These are phyloP conservation scores for Meteorus sp. DNA, from an alignment of 1,140 invertebrate genomes.

Conservation along the genomic window DNA sequence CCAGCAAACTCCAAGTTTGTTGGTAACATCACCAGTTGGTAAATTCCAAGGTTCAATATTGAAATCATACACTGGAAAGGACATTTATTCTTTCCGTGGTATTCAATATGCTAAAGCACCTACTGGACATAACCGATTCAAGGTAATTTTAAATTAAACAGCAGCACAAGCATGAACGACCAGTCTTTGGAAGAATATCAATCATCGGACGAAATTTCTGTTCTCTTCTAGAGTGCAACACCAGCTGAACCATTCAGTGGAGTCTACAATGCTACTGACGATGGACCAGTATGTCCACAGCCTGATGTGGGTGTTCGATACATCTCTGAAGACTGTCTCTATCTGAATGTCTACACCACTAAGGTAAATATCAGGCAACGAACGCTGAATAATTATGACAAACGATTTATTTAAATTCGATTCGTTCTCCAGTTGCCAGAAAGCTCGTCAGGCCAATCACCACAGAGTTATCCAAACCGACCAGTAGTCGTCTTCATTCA, in stretches of 20 bases:
- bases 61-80: conserved; percentile 47
- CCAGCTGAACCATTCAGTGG: conserved; percentile 20
- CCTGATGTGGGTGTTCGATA: conserved; percentile 1
- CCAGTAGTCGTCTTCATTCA: too few species aligned
- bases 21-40: conserved; percentile 43
- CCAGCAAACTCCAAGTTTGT: too few species aligned
- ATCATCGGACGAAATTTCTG: too few species aligned
- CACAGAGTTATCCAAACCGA: too few species aligned
- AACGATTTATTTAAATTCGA: too few species aligned
- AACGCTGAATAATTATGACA: too few species aligned
- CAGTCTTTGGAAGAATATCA: too few species aligned
- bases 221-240: conserved; percentile 23
- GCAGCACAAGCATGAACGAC: neutral
- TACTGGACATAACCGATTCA: conserved; percentile 60
- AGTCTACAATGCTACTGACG: conserved; percentile 34
- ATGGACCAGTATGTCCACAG: conserved; percentile 38
- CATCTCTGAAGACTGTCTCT: conserved; percentile 74
- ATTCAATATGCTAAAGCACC: conserved; percentile 66
- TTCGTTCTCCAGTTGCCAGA: too few species aligned
- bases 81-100: conserved; percentile 64
- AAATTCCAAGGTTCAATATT: conserved; percentile 43
- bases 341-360: conserved; percentile 78
- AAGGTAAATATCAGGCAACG: too few species aligned
- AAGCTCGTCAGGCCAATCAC: too few species aligned
- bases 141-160: conserved; percentile 44